A percentile compares a stretch with the other conserved stretches of the same genome.
Conservation (phyloP, 2,888 invertebrate genomes). For the Lepas anatifera region DNA sequence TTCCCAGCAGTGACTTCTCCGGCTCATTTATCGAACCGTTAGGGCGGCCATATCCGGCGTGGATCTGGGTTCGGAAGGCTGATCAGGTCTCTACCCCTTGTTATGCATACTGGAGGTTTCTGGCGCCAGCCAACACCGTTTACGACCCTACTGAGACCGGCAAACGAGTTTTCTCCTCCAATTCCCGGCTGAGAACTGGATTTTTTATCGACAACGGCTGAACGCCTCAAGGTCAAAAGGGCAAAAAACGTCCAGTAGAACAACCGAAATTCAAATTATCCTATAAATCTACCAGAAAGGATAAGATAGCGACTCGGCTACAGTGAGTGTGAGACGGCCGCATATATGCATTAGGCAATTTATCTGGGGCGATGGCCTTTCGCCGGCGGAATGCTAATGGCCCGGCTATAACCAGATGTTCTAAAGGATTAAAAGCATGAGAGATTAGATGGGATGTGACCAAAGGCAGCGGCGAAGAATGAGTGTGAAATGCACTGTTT, state of each 20-base stretch:
- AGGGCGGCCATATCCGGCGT: too few relatives aligned
- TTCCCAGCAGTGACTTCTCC: background rate
- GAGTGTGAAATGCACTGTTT: too few relatives aligned
- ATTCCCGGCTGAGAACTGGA: background rate
- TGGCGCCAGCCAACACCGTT: background rate
- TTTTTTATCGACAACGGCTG: background rate
- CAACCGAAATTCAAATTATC: constrained; percentile 1
- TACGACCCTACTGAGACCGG: background rate
- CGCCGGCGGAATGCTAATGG: background rate
- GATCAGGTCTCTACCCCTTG: background rate
- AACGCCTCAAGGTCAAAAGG: background rate
- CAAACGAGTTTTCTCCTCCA: constrained; percentile 1
- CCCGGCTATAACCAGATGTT: too few relatives aligned
- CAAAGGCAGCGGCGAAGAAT: too few relatives aligned
- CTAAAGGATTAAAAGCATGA: too few relatives aligned
- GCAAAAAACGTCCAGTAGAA: background rate
- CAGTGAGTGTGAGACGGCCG: background rate
- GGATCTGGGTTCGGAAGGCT: too few relatives aligned
- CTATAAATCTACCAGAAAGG: constrained; percentile 7
- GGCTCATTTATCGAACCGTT: background rate
- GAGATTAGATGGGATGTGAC: too few relatives aligned
- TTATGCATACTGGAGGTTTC: background rate
- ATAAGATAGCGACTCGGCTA: constrained; percentile 1
- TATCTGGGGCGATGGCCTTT: background rate
- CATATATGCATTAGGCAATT: constrained; percentile 8